Evolutionary conservation across 2,888 invertebrate species (phyloP).

Genomic region (Dioctria rufipes): DNA sequence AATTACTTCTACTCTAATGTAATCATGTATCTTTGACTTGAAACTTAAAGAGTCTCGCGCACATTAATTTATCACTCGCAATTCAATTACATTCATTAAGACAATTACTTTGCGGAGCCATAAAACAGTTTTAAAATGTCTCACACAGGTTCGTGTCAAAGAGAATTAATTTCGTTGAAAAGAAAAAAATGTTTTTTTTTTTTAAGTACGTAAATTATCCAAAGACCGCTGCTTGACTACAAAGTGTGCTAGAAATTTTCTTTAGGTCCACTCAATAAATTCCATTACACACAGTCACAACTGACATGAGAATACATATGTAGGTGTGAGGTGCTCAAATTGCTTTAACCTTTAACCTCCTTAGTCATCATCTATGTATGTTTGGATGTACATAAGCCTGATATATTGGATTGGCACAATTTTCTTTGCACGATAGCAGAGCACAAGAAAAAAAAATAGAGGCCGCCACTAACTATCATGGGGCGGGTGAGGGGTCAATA

Average conservation of each 20-base stretch:
- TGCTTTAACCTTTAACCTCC: constrained; percentile 43
- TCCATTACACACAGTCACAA: not conserved
- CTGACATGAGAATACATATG: no score
- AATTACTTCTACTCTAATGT: no score
- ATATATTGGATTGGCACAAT: no score
- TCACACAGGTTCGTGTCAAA: not conserved
- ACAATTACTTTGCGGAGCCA: constrained; percentile 11
- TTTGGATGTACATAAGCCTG: not conserved
- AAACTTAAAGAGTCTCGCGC: not conserved
- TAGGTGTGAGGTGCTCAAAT: constrained; percentile 15
- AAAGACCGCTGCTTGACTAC: not conserved
- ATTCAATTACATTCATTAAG: constrained; percentile 27
- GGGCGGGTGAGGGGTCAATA: not conserved
- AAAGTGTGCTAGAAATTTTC: not conserved
- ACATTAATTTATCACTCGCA: not conserved
- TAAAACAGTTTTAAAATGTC: not conserved
- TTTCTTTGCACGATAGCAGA: no score
- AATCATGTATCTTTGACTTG: no score
- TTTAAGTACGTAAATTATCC: constrained; percentile 3
- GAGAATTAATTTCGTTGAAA: not conserved
- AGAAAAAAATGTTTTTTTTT: not conserved
- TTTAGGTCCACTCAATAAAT: not conserved
- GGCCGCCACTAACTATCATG: not conserved
- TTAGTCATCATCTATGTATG: not conserved
- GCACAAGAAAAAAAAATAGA: not conserved